Percentiles rank a stretch among this genome's conserved stretches.
Evolutionary conservation across 2,888 invertebrate species (phyloP).

Genomic region (Leistus spinibarbis): DNA sequence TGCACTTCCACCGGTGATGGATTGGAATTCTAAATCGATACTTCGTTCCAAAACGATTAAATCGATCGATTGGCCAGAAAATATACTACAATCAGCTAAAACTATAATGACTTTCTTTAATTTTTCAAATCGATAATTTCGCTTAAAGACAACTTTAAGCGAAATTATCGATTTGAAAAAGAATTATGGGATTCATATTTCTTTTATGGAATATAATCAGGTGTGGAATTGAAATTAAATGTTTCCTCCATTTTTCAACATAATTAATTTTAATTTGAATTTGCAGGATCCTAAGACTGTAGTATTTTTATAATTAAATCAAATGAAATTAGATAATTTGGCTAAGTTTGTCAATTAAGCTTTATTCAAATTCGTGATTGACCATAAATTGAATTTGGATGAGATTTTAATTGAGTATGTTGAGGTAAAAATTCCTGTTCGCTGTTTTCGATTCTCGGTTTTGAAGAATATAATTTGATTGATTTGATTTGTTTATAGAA

Average conservation of each 20-base stretch:
- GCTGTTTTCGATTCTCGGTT: too few species aligned
- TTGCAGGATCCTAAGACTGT: constrained; percentile 47
- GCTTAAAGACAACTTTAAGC: constrained; percentile 1
- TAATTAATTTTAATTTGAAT: neutral
- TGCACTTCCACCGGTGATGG: constrained; percentile 48
- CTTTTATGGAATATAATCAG: constrained; percentile 17
- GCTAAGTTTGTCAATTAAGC: constrained; percentile 52
- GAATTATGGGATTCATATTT: constrained; percentile 17
- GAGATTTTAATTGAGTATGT: constrained; percentile 55
- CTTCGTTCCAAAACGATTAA: constrained; percentile 43
- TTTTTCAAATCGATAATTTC: neutral
- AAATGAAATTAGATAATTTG: constrained; percentile 33
- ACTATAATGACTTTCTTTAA: neutral
- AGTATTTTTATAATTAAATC: constrained; percentile 46
- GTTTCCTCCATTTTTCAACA: too few species aligned
- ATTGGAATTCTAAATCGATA: constrained; percentile 47
- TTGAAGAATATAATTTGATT: too few species aligned
- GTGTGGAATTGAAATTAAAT: constrained; percentile 4
- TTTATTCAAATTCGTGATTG: constrained; percentile 54
- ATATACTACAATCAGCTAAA: neutral
- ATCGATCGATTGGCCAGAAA: constrained; percentile 15
- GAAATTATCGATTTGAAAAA: constrained; percentile 15
- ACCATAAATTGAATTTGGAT: constrained; percentile 56
- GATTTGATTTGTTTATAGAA: neutral
- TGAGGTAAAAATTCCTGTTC: constrained; percentile 48